These are phyloP conservation scores for Phoebastria nigripes DNA, from an alignment of 2,797 vertebrate species.

Conservation along the genomic window DNA sequence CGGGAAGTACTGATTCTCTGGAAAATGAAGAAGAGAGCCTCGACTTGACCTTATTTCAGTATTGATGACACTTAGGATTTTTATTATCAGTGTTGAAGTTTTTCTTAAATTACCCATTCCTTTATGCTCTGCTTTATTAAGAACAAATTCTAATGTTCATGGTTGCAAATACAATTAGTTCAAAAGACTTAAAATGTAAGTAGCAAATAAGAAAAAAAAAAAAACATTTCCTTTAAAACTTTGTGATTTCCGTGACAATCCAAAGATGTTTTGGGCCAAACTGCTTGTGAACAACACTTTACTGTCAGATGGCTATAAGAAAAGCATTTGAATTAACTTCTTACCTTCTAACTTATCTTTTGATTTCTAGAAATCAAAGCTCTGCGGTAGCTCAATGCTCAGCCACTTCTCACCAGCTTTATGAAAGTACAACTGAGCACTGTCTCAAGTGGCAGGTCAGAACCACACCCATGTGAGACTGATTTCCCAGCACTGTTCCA, in stretches of 20 bases:
- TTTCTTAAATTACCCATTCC: background rate
- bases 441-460: background rate
- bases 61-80: background rate
- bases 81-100: background rate
- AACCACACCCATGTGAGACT: background rate
- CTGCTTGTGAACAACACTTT: background rate
- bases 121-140: background rate
- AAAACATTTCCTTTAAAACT: background rate
- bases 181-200: background rate
- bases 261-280: background rate
- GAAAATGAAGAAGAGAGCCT: background rate
- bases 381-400: background rate
- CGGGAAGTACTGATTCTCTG: background rate
- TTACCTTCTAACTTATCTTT: background rate
- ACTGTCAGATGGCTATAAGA: background rate
- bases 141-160: background rate
- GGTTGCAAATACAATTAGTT: background rate
- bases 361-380: background rate
- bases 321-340: background rate
- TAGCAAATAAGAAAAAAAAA: background rate
- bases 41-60: background rate
- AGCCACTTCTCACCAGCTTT: background rate
- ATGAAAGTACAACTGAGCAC: background rate
- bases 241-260: background rate
- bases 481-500: background rate